These are phyloP conservation scores for Tigriopus japonicus DNA, from an alignment of 1,140 invertebrate genomes.

Conservation along the genomic window DNA sequence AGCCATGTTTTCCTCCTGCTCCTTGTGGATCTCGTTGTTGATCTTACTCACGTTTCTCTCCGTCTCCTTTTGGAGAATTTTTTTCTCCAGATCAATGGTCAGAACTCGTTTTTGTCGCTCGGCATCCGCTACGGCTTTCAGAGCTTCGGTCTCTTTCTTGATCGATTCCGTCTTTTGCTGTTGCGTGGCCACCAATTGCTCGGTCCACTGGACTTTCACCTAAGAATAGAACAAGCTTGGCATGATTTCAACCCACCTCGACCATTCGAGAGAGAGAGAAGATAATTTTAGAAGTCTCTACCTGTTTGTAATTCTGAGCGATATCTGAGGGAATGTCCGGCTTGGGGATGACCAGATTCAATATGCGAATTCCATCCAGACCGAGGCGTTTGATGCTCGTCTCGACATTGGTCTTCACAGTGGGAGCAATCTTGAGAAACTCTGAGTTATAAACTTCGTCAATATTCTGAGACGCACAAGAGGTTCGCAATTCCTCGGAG, in stretches of 20 bases:
- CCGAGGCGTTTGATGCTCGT: slow-evolving; percentile 3
- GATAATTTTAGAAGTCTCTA: background rate
- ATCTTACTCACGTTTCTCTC: background rate
- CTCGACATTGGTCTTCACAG: background rate
- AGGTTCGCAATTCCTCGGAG: background rate
- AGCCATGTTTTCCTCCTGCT: slow-evolving; percentile 7
- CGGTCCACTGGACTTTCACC: slow-evolving; percentile 13
- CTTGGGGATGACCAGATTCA: slow-evolving; percentile 11
- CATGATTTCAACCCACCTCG: no score
- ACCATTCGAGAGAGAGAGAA: no score
- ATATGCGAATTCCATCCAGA: background rate
- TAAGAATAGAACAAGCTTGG: background rate
- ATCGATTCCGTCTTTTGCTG: slow-evolving; percentile 8
- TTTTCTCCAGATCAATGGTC: background rate
- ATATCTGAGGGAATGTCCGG: slow-evolving; percentile 12
- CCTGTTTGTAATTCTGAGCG: slow-evolving; percentile 7
- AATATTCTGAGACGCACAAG: background rate
- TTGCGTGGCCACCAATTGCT: slow-evolving; percentile 5
- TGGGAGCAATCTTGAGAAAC: slow-evolving; percentile 2
- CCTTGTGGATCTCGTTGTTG: slow-evolving; percentile 7
- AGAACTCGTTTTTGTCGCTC: slow-evolving; percentile 5
- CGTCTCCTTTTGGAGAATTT: background rate
- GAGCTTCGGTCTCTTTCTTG: slow-evolving; percentile 3
- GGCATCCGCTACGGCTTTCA: slow-evolving; percentile 5
- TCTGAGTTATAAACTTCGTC: background rate